Percentiles rank a stretch among this genome's conserved stretches.
Evolutionary conservation across 2,888 invertebrate genomes (phyloP).

Genomic region (Creontiades dilutus): DNA sequence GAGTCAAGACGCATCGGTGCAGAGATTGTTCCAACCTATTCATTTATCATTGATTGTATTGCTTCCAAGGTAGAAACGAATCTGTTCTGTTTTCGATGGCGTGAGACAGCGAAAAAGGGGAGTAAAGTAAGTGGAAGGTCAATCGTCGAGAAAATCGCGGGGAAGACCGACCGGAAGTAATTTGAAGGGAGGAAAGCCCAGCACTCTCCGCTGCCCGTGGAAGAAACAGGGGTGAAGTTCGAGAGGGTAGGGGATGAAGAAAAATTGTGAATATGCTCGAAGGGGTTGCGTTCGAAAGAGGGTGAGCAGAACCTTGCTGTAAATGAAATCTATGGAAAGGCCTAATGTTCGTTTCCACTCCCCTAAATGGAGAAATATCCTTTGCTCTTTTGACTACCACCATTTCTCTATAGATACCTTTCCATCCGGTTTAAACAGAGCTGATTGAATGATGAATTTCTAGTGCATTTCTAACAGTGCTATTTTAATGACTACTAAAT

Average conservation of each 20-base stretch:
- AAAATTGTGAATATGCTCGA: constrained; percentile 20
- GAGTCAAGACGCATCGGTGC: too few relatives aligned
- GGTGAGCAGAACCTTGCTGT: background rate
- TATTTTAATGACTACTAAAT: too few relatives aligned
- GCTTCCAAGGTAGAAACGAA: background rate
- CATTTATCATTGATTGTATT: too few relatives aligned
- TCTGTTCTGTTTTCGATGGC: background rate
- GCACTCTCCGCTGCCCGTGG: background rate
- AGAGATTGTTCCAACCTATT: too few relatives aligned
- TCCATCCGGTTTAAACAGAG: too few relatives aligned
- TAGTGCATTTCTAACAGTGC: too few relatives aligned
- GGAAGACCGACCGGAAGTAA: constrained; percentile 22
- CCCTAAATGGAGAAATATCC: too few relatives aligned
- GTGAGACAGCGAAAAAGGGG: background rate
- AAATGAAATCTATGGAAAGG: background rate
- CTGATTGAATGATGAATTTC: too few relatives aligned
- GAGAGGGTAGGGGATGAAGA: constrained; percentile 1
- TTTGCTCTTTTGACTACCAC: too few relatives aligned
- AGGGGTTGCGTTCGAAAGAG: background rate
- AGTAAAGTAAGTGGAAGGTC: constrained; percentile 22
- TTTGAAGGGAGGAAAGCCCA: background rate
- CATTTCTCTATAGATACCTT: too few relatives aligned
- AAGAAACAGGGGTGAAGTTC: constrained; percentile 17
- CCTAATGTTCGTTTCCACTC: too few relatives aligned
- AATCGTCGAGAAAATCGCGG: constrained; percentile 31